Evolutionary conservation across 2,888 invertebrate genomes (phyloP).

Genomic region (Acrocyrtus sp.): DNA sequence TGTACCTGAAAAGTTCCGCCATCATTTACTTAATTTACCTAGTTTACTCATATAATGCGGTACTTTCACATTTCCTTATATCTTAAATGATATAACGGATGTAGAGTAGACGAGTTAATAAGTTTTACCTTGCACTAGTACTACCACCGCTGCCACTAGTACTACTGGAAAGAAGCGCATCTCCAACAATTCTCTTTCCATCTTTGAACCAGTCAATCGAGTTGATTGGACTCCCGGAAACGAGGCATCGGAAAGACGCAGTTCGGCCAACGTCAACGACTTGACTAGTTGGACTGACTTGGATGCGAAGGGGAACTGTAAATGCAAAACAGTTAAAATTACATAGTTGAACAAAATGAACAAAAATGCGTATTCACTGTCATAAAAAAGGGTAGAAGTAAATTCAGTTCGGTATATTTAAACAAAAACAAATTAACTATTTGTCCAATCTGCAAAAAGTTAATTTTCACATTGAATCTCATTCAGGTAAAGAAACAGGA

Average conservation of each 20-base stretch:
- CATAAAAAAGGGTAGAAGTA: too few relatives aligned
- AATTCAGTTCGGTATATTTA: too few relatives aligned
- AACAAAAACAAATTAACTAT: too few relatives aligned
- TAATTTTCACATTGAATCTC: too few relatives aligned
- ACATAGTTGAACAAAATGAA: background rate
- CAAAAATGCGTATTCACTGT: too few relatives aligned
- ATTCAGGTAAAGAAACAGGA: too few relatives aligned
- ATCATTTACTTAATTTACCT: too few relatives aligned
- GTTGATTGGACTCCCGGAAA: conserved; percentile 86
- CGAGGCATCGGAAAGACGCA: conserved; percentile 86
- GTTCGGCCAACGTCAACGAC: conserved; percentile 87
- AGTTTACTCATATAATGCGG: too few relatives aligned
- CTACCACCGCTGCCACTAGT: conserved; percentile 3
- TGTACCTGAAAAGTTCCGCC: conserved; percentile 41
- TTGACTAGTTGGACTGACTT: conserved; percentile 71
- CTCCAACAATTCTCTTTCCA: conserved; percentile 73
- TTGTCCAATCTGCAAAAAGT: too few relatives aligned
- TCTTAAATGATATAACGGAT: conserved; percentile 1
- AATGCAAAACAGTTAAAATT: conserved; percentile 63
- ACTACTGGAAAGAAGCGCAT: conserved; percentile 65
- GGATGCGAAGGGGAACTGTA: conserved; percentile 81
- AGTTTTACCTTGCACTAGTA: conserved; percentile 39
- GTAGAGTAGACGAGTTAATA: background rate
- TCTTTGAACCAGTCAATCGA: conserved; percentile 85
- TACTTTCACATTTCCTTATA: background rate